Conservation (phyloP, 2,113 vertebrate genomes). For the Dasyurus viverrinus region DNA sequence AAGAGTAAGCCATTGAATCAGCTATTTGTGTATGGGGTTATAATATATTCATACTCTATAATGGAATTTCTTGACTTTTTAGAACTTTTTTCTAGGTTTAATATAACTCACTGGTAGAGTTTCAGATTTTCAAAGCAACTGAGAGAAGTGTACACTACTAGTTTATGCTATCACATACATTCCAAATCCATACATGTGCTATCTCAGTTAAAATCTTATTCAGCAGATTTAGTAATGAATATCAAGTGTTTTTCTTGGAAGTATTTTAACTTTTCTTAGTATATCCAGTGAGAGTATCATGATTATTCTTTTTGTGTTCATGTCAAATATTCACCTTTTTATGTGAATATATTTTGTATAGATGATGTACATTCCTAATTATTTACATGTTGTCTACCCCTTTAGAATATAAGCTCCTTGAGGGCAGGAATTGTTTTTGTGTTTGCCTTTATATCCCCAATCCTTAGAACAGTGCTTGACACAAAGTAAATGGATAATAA, state of each 20-base stretch:
- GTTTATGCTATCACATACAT: too few species aligned
- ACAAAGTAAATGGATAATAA: not conserved
- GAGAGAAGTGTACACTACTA: not conserved
- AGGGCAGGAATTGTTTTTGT: not conserved
- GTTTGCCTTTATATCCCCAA: not conserved
- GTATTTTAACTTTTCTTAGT: not conserved
- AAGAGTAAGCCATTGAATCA: not conserved
- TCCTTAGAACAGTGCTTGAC: not conserved
- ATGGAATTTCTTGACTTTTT: not conserved
- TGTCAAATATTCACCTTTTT: not conserved
- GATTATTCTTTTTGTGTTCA: not conserved
- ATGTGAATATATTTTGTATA: not conserved
- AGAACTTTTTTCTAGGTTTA: not conserved
- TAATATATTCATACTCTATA: not conserved
- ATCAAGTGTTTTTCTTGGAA: constrained; percentile 25
- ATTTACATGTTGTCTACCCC: not conserved
- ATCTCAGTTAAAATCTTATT: constrained; percentile 41
- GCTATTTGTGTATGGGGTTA: not conserved
- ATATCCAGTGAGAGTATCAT: not conserved
- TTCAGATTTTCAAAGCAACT: constrained; percentile 33
- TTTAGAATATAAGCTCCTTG: not conserved
- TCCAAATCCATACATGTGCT: too few species aligned
- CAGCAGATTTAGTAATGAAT: not conserved
- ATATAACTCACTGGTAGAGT: constrained; percentile 15
- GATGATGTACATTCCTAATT: not conserved